A percentile compares a stretch with the other conserved stretches of the same genome.
Evolutionary conservation across 2,113 vertebrate species (phyloP).

Genomic region (Microcebus tavaratra): DNA sequence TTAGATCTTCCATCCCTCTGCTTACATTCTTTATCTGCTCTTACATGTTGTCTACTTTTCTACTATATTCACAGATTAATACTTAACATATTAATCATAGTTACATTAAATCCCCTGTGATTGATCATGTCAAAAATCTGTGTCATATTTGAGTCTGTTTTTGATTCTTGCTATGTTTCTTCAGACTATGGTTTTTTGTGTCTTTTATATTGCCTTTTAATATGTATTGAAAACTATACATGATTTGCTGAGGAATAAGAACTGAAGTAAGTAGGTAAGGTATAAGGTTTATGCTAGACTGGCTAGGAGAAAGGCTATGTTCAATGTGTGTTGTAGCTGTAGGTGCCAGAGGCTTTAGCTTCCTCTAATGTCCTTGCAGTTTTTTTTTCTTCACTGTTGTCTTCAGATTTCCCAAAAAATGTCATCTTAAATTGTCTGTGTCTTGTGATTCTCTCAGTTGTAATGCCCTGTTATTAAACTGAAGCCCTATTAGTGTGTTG

Average conservation of each 20-base stretch:
- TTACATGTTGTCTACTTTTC: not conserved
- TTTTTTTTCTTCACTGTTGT: not conserved
- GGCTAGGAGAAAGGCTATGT: not conserved
- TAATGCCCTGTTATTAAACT: not conserved
- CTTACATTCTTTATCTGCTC: not conserved
- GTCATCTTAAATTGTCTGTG: not conserved
- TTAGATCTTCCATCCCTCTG: not conserved
- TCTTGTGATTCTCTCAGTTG: not conserved
- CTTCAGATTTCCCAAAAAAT: not conserved
- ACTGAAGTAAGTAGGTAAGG: not conserved
- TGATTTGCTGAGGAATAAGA: not conserved
- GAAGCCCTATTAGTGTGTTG: not conserved
- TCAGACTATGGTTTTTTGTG: not conserved
- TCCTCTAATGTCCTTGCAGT: not conserved
- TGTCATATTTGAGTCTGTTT: not conserved
- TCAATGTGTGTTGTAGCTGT: not conserved
- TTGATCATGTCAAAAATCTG: not conserved
- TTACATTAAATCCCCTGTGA: not conserved
- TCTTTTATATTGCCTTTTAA: not conserved
- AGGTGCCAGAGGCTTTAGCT: not conserved
- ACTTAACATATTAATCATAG: not conserved
- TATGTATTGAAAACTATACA: not conserved
- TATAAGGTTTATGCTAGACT: not conserved
- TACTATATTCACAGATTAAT: not conserved
- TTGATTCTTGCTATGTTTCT: not conserved